phyloP scores from a whole-genome alignment of 2,888 invertebrate species.

The Drosophila anomalipes region DNA sequence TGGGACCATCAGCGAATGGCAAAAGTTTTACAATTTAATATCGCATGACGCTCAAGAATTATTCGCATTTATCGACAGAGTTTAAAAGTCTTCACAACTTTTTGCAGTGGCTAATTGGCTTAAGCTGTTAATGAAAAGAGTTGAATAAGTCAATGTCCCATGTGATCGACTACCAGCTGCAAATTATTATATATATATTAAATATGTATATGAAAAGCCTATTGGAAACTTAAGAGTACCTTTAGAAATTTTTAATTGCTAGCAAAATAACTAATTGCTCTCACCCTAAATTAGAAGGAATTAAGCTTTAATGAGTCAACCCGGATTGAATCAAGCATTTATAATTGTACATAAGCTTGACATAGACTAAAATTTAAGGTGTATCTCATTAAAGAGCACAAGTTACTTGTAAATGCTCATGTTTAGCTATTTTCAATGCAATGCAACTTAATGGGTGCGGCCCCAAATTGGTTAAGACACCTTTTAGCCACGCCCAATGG shows the following conservation, averaged over 20 bases:
- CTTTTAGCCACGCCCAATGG: slow-evolving; percentile 21
- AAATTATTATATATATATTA: neutral
- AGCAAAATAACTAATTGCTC: neutral
- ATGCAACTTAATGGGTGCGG: slow-evolving; percentile 6
- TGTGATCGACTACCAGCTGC: slow-evolving; percentile 9
- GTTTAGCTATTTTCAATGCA: slow-evolving; percentile 11
- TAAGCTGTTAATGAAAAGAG: slow-evolving; percentile 31
- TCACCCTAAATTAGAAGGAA: neutral
- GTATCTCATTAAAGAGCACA: neutral
- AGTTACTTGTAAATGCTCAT: slow-evolving; percentile 5
- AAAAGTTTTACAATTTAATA: slow-evolving; percentile 41
- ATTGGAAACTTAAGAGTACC: neutral
- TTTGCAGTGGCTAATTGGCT: slow-evolving; percentile 25
- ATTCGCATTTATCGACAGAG: slow-evolving; percentile 17
- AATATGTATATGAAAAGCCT: neutral
- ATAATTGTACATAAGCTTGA: neutral
- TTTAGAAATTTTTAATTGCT: neutral
- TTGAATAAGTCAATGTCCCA: slow-evolving; percentile 12
- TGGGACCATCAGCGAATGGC: slow-evolving; percentile 30
- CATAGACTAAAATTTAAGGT: neutral
- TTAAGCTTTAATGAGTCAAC: no score
- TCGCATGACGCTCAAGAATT: slow-evolving; percentile 32
- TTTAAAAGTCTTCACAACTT: slow-evolving; percentile 38
- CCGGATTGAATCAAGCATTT: neutral
- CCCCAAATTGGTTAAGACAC: slow-evolving; percentile 29